Base-by-base conservation (phyloP, 2,113 vertebrate species). In the Excalfactoria chinensis region DNA sequence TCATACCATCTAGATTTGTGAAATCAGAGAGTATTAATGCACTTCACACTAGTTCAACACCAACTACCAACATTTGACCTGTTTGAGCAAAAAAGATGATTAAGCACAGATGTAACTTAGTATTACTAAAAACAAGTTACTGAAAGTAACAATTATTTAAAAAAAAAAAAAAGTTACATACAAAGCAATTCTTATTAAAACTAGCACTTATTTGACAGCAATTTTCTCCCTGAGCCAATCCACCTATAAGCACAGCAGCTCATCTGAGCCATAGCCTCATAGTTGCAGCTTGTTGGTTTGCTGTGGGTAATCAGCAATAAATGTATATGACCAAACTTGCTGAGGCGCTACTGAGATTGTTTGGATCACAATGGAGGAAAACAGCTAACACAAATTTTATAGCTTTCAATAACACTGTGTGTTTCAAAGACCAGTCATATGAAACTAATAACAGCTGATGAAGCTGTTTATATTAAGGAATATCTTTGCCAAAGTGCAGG, bases 351-450 rank as follows among this genome's bases (percentile, higher is more conserved):
- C 48, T 68, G 68, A 92, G 43, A 88, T 76, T 0, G 11, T 74
- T 92, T 74, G 84, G 51, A 86, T 73, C 70, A 78, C 0, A 10
- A 67, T 48, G n/a, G 20, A 91, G 72, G 51, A 73, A 69, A 95
- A 93, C 44, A 72, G 77, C 48, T 93, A 89, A 79, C 69, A 75
- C 28, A 81, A 84, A 88, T 91, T 76, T 93, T 94, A 93, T 16
- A 88, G 71, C 56, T 90, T 95, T 94, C 91, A 89, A 49, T 89
- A 91, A 86, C 77, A 12, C 64, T 72, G 22, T 51, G 35, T 62
- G 32, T 79, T 94, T 88, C 67, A 49, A 40, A 81, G 79, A 90
- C 30, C 34, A 75, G 75, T 75, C 62, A 92, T 55, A 86, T 35
- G 75, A 93, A 96, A 86, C 72, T 64, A 83, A 81, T 92, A 93